These are phyloP conservation scores for Cerceris ruficornis DNA, from an alignment of 2,888 invertebrate genomes.

Conservation along the genomic window DNA sequence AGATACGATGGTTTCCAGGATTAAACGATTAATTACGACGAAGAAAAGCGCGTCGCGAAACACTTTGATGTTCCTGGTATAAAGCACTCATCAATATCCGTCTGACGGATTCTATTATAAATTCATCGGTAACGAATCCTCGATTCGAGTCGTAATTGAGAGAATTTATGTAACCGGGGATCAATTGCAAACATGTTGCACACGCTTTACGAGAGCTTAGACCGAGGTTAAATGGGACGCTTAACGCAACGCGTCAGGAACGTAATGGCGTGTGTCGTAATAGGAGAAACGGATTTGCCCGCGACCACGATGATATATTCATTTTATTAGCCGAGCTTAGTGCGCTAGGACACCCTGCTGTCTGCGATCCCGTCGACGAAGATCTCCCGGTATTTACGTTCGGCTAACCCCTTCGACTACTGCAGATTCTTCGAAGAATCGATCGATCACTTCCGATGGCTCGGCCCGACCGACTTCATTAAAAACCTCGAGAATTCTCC, in stretches of 20 bases:
- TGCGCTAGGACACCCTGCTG: slow-evolving; percentile 16
- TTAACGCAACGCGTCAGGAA: slow-evolving; percentile 67
- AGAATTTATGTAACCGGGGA: slow-evolving; percentile 34
- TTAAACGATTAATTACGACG: no score
- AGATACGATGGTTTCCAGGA: no score
- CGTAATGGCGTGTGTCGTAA: slow-evolving; percentile 75
- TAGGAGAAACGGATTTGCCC: slow-evolving; percentile 75
- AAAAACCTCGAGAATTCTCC: slow-evolving; percentile 15
- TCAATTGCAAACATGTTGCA: slow-evolving; percentile 64
- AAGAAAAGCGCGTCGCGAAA: no score
- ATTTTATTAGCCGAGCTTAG: slow-evolving; percentile 76
- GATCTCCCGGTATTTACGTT: slow-evolving; percentile 40
- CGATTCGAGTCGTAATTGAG: neutral
- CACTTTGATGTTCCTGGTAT: no score
- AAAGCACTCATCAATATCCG: no score
- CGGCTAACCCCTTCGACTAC: neutral
- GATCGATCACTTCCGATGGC: slow-evolving; percentile 13
- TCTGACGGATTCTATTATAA: neutral
- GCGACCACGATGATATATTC: slow-evolving; percentile 74
- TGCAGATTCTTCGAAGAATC: slow-evolving; percentile 13
- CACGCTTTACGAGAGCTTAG: slow-evolving; percentile 62
- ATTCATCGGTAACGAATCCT: neutral
- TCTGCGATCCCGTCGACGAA: slow-evolving; percentile 32
- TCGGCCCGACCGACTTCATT: neutral
- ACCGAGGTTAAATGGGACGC: slow-evolving; percentile 72